Evolutionary conservation across 2,888 invertebrate species (phyloP), one percentile per base, ranked within the genome.

Genomic region (Hoplodrina ambigua): DNA sequence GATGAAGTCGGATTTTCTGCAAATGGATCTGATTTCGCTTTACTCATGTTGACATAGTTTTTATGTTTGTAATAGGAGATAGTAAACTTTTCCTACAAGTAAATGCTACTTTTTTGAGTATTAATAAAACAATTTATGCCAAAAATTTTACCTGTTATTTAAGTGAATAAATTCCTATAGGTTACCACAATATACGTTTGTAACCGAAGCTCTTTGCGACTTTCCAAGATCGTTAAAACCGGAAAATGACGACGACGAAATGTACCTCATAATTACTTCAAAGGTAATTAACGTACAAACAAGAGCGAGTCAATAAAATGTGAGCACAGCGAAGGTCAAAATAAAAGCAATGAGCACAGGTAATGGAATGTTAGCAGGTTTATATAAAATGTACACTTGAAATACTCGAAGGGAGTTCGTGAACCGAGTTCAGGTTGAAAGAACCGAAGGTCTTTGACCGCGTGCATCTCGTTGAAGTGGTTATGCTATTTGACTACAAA

Each of bases 21-120:
- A 85, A 88, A 85, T 82, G 83, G 74, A 81, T 78, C 82, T 83
- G 72, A 82, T 86, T 86, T 77, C 55, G 70, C 83, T 79, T 75
- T 60, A 55, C 80, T 62, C 52, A 33, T 5, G 79, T 77, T 85
- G 84, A 85, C 86, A 86, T 70, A 85, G 73, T 86, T 87, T 84
- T 81, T 59, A 66, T 37, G 56, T 33, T 33, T 53, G 41, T 53
- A 73, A 53, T 55, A 64, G 37, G 46, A 69, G 46, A 64, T n/a
- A 20, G 55, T 63, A 44, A 46, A 13, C 10, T 46, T 30, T 17
- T 25, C 4, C 33, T n/a, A n/a, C n/a, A n/a, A n/a, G n/a, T n/a
- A n/a, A n/a, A n/a, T n/a, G n/a, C n/a, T n/a, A n/a, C 33, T 6
- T 33, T 7, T 33, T 33, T 33, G 5, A 33, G 33, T 33, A 33